These are phyloP conservation scores for Lates calcarifer DNA, from an alignment of 2,113 vertebrate genomes.

Conservation along the genomic window DNA sequence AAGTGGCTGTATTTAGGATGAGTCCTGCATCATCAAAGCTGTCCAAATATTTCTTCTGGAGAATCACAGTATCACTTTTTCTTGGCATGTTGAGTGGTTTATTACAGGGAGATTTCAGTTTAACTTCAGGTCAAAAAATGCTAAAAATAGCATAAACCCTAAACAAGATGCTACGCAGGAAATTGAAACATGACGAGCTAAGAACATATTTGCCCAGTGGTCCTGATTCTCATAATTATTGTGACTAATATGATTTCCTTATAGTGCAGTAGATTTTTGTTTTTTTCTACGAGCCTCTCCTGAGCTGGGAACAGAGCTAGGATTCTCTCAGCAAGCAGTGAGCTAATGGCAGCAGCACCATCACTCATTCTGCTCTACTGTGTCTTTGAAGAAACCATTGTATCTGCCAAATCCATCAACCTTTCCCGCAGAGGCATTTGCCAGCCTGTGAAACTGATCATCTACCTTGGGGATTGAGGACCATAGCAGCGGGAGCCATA, in stretches of 20 bases:
- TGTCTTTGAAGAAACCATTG: slow-evolving; percentile 79
- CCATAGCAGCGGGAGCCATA: slow-evolving; percentile 63
- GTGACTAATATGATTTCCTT: background rate
- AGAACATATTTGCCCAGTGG: background rate
- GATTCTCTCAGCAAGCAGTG: slow-evolving; percentile 53
- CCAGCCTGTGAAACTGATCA: slow-evolving; percentile 83
- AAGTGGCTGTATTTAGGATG: background rate
- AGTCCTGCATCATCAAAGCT: background rate
- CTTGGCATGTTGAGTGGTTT: background rate
- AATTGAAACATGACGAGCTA: background rate
- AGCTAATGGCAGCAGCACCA: slow-evolving; percentile 65
- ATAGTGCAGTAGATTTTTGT: background rate
- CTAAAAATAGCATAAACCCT: background rate
- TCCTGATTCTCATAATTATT: background rate
- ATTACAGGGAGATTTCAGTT: background rate
- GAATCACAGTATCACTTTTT: background rate
- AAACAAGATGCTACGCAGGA: background rate
- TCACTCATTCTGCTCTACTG: slow-evolving; percentile 66
- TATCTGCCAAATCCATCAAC: slow-evolving; percentile 82
- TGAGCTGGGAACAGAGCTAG: slow-evolving; percentile 58
- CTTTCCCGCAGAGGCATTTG: slow-evolving; percentile 73
- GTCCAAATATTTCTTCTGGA: slow-evolving; percentile 3
- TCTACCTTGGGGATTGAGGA: slow-evolving; percentile 74
- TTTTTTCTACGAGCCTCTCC: slow-evolving; percentile 1
- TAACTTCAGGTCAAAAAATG: background rate